Evolutionary conservation across 2,888 invertebrate genomes (phyloP), one percentile per base, ranked within the genome.

Genomic region (Eupithecia pulchellata): DNA sequence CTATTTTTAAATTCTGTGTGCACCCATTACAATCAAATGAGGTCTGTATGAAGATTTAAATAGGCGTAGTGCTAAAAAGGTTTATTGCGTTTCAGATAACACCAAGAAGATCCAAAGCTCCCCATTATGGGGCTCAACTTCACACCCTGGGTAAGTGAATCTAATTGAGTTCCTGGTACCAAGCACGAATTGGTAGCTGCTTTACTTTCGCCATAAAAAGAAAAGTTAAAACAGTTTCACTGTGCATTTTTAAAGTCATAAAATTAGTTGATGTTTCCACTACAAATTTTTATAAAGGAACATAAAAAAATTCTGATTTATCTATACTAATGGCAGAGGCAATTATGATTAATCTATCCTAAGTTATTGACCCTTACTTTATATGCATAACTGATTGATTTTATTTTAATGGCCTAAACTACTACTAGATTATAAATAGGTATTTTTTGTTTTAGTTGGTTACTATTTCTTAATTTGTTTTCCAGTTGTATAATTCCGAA

Each of bases 101-200:
- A 78, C 75, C 78, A 68, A 71, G 74, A 78, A 78, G 68, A 64
- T 78, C 71, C 68, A 80, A 80, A 82, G 69, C 76, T 81, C 93
- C 93, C 93, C 91, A 83, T 84, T 77, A 93, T 93, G 93, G 93
- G 93, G 93, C 83, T 80, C 69, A 84, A 83, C 75, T 77, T 84
- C 72, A 74, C 83, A 73, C 74, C 85, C 72, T 88, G 85, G 93
- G 93, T 93, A 84, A 92, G 93, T 88, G 39, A 69, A 76, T 52
- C 32, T 57, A 29, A 29, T 57, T 29, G 6, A 57, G 14, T 55
- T 27, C 4, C 14, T n/a, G 20, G 14, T 4, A 6, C 11, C 17
- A 20, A 47, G 4, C 11, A 11, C 1, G 11, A 9, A 47, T 25
- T 20, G 6, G 2, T 8, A n/a, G 2, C n/a, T 42, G 11, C 9